Evolutionary conservation across 2,113 vertebrate species (phyloP), one percentile per base, ranked within the genome.

Genomic region (Phrynocephalus versicolor): DNA sequence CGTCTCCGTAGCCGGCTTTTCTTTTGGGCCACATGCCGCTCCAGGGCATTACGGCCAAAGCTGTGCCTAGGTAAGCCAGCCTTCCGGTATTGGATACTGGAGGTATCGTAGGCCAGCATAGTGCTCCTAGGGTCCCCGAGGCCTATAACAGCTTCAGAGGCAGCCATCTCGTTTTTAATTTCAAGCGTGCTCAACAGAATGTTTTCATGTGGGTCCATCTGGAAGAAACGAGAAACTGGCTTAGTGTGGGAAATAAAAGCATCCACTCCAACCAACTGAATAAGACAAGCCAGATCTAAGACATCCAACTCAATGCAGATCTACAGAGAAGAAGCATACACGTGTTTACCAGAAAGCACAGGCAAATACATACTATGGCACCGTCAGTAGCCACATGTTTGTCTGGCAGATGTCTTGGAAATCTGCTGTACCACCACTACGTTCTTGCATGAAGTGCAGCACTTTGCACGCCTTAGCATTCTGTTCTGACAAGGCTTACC

Each of bases 151-250:
- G 98, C 96, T 95, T 99, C 98, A 0, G 98, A 97, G 5, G 98
- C 96, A 8, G 97, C 98, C 98, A 99, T 98, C 94, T 99, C 99
- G 0, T 99, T 99, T 94, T 99, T 99, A 82, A 99, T 99, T 92
- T 99, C 99, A n/a, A 99, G 96, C 0, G 98, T 98, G 91, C 97
- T 98, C 94, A 99, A 94, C 81, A 99, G 96, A 91, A 99, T 99
- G 82, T 99, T 99, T 96, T 99, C 99, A 39, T 99, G 99, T 0
- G 98, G 96, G 80, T 99, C 98, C 98, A 99, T 99, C 99, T 99
- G 94, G 12, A 94, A 93, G 81, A 79, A 86, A 93, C 5, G 86
- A 72, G 91, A 55, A 25, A 16, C 73, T 1, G 0, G 23, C 33
- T 73, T 72, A 91, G 60, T 0, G 0, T 76, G 70, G 33, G 83